phyloP scores from a whole-genome alignment of 2,113 vertebrate species.

The Cheilinus undulatus region DNA sequence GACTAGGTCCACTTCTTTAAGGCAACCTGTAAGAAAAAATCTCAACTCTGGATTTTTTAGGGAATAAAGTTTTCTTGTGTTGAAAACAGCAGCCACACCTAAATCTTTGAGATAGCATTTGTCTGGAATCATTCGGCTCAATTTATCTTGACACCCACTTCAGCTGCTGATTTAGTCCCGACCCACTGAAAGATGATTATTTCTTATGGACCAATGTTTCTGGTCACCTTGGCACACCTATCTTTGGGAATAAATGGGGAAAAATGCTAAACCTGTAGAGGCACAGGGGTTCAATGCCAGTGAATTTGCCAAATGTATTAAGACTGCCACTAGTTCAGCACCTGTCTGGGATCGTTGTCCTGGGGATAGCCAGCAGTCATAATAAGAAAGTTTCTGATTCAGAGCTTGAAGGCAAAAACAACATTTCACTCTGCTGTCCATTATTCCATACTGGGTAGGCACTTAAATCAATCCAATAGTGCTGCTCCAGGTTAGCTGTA shows the following conservation, averaged over 20 bases:
- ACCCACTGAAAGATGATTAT: constrained; percentile 71
- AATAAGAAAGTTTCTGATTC: constrained; percentile 45
- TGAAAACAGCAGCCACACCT: constrained; percentile 30
- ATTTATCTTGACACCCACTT: constrained; percentile 66
- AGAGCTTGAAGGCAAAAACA: constrained; percentile 21
- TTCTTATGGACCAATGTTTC: constrained; percentile 69
- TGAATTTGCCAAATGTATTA: constrained; percentile 42
- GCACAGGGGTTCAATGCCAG: constrained; percentile 41
- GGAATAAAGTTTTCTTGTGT: no score
- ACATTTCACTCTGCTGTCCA: constrained; percentile 53
- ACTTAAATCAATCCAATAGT: constrained; percentile 47
- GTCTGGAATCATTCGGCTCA: constrained; percentile 58
- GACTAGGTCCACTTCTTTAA: no score
- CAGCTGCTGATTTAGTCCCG: constrained; percentile 57
- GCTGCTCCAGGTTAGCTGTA: constrained; percentile 56
- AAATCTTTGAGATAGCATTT: constrained; percentile 54
- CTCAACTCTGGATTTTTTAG: no score
- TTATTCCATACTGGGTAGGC: constrained; percentile 42
- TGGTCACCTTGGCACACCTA: constrained; percentile 56
- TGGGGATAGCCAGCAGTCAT: constrained; percentile 38
- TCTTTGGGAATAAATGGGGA: constrained; percentile 65
- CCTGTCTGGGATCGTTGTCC: constrained; percentile 45
- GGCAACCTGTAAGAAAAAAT: no score
- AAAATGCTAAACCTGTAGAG: constrained; percentile 34
- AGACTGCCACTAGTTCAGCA: constrained; percentile 33